These are phyloP conservation scores for Graptemys geographica DNA, from an alignment of 2,797 vertebrate genomes.

Conservation along the genomic window DNA sequence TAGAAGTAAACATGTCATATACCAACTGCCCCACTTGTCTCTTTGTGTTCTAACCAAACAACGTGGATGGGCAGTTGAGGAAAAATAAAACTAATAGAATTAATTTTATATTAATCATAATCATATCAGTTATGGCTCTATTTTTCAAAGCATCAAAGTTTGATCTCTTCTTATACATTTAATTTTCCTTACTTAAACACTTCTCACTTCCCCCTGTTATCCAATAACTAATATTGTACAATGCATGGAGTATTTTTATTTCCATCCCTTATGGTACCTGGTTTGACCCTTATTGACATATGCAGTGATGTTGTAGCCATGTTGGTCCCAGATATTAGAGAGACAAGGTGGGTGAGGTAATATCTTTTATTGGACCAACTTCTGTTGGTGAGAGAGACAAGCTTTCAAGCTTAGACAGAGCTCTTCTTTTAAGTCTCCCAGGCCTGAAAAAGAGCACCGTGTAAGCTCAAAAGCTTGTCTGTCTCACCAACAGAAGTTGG, in stretches of 20 bases:
- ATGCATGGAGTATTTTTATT: background rate
- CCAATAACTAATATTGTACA: background rate
- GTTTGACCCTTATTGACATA: too few species aligned
- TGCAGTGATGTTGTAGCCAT: too few species aligned
- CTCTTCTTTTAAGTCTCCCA: too few species aligned
- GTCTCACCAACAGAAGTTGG: too few species aligned
- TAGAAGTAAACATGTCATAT: background rate
- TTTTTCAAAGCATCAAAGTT: background rate
- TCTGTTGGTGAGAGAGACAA: too few species aligned
- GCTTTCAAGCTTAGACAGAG: too few species aligned
- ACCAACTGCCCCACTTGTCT: background rate
- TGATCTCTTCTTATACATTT: background rate
- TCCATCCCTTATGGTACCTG: background rate
- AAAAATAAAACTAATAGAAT: background rate
- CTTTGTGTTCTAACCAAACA: conserved; percentile 10
- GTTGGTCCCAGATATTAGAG: too few species aligned
- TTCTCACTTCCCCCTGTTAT: background rate
- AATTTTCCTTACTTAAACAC: background rate
- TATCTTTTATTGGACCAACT: too few species aligned
- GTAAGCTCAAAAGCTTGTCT: too few species aligned
- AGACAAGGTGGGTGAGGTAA: too few species aligned
- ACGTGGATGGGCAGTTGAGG: background rate
- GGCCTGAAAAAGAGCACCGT: too few species aligned
- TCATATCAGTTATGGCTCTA: background rate
- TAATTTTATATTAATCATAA: conserved; percentile 6